Conservation (phyloP, 1,140 invertebrate species). For the Leptinotarsa defecta region DNA sequence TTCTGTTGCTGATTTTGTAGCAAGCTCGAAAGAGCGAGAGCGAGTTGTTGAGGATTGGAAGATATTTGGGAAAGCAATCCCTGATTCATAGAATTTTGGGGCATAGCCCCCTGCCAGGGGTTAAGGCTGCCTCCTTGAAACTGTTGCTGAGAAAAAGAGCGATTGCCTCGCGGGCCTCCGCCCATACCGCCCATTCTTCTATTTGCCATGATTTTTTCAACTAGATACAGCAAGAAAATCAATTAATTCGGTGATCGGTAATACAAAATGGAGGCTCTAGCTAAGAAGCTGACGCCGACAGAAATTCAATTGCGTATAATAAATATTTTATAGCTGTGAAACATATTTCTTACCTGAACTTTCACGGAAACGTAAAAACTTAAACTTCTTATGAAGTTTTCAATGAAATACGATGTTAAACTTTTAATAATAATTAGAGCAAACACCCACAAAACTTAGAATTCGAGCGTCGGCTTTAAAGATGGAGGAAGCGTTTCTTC, state of each 20-base stretch:
- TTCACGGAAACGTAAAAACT: too few species aligned
- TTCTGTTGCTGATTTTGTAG: constrained; percentile 52
- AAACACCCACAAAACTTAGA: too few species aligned
- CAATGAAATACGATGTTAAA: too few species aligned
- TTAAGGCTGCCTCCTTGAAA: constrained; percentile 51
- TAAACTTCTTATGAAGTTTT: too few species aligned
- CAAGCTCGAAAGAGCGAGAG: constrained; percentile 54
- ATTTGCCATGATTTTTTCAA: constrained; percentile 51
- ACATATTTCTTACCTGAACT: too few species aligned
- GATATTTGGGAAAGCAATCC: constrained; percentile 47
- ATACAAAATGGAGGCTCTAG: constrained; percentile 19
- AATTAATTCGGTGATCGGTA: constrained; percentile 21
- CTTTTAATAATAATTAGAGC: too few species aligned
- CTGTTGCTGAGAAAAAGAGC: constrained; percentile 49
- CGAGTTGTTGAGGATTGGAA: constrained; percentile 53
- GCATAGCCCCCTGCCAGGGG: constrained; percentile 52
- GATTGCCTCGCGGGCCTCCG: constrained; percentile 45
- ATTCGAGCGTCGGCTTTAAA: too few species aligned
- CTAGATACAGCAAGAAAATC: constrained; percentile 45
- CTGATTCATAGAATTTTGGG: constrained; percentile 46
- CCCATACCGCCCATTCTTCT: constrained; percentile 51
- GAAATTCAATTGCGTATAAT: constrained; percentile 4
- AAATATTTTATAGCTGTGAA: too few species aligned
- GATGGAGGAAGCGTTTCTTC: too few species aligned
- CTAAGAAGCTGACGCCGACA: constrained; percentile 27